Evolutionary conservation across 2,113 vertebrate species (phyloP).

Genomic region (Sander vitreus): DNA sequence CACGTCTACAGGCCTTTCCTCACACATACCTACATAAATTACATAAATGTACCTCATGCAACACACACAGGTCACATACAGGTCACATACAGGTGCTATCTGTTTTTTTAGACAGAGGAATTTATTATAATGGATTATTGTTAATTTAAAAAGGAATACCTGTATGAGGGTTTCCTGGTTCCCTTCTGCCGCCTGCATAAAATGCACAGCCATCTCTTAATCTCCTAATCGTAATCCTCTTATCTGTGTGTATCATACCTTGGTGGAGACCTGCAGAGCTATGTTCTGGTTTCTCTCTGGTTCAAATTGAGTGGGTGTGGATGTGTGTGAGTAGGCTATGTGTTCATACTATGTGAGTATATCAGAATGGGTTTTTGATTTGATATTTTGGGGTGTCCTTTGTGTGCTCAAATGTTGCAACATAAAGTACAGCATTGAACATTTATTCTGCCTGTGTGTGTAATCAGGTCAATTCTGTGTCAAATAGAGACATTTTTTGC

Average conservation of each 20-base stretch:
- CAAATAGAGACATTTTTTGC: background rate
- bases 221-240: slow-evolving; percentile 41
- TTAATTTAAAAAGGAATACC: slow-evolving; percentile 1
- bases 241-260: slow-evolving; percentile 57
- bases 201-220: slow-evolving; percentile 24
- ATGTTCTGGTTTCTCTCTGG: slow-evolving; percentile 13
- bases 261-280: slow-evolving; percentile 33
- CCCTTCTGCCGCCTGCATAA: slow-evolving; percentile 25
- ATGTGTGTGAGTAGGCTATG: background rate
- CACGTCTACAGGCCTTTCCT: slow-evolving; percentile 21
- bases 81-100: background rate
- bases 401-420: background rate
- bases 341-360: background rate
- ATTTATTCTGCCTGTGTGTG: background rate
- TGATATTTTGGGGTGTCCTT: background rate
- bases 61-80: background rate
- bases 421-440: slow-evolving; percentile 18
- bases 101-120: background rate
- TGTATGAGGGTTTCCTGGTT: slow-evolving; percentile 10
- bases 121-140: background rate
- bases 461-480: background rate
- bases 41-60: background rate
- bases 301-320: slow-evolving; percentile 21
- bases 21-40: slow-evolving; percentile 22
- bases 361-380: background rate